A percentile compares a stretch with the other conserved stretches of the same genome.
Conservation (phyloP, 2,797 vertebrate genomes). For the Schizothorax lantsangensis region DNA sequence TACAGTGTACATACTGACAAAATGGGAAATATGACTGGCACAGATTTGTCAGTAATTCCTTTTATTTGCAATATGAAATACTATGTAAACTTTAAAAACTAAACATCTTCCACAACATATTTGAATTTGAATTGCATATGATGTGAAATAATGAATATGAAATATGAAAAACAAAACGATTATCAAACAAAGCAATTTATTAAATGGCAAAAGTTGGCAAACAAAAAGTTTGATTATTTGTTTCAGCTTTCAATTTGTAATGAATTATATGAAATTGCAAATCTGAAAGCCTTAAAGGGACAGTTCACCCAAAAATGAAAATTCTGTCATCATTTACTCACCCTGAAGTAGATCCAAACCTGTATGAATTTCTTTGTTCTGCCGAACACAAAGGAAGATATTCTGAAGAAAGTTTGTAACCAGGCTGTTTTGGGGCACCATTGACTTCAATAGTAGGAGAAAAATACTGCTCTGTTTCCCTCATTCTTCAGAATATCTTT, state of each 20-base stretch:
- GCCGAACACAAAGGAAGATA: too few species aligned
- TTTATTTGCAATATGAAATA: conserved; percentile 26
- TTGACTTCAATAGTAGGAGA: too few species aligned
- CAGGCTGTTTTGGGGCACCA: too few species aligned
- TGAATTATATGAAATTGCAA: neutral
- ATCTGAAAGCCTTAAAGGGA: neutral
- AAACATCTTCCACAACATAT: neutral
- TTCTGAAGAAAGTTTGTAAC: too few species aligned
- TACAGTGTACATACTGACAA: neutral
- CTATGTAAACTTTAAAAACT: neutral
- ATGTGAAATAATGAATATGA: too few species aligned
- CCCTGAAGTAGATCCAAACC: too few species aligned
- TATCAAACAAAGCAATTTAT: neutral
- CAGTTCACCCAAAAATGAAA: too few species aligned
- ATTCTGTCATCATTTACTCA: too few species aligned
- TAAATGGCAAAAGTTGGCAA: neutral
- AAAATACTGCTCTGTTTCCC: too few species aligned
- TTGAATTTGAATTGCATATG: neutral
- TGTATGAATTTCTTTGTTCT: too few species aligned
- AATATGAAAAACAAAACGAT: neutral
- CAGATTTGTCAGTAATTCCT: conserved; percentile 35
- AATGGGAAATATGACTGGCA: neutral
- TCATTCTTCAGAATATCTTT: too few species aligned
- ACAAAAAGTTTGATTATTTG: neutral
- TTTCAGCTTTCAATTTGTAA: too few species aligned